Percentiles rank a stretch among this genome's conserved stretches.
These are phyloP conservation scores for Anneissia japonica DNA, from an alignment of 35 echinoderm and acorn worm genomes.

Conservation along the genomic window DNA sequence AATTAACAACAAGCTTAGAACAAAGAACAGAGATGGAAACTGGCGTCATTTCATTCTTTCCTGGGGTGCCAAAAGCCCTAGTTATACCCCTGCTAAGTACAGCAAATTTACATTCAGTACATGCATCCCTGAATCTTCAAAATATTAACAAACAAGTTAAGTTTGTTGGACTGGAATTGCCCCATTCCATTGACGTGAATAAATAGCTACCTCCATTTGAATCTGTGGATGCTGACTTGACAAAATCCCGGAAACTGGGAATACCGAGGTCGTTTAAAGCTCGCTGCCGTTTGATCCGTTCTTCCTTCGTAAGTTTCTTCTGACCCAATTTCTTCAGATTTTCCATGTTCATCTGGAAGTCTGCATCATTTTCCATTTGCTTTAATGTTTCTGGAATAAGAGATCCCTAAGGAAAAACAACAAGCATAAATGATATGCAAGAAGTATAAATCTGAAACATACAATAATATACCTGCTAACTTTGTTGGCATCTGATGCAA, in stretches of 20 bases:
- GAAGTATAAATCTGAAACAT: neutral
- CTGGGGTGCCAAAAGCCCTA: too few relatives aligned
- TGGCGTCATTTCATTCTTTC: too few relatives aligned
- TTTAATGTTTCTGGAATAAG: constrained; percentile 84
- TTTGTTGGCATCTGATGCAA: too few relatives aligned
- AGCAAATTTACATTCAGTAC: too few relatives aligned
- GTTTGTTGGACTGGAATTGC: too few relatives aligned
- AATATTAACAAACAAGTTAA: too few relatives aligned
- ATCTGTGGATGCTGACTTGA: constrained; percentile 15
- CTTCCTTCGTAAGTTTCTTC: constrained; percentile 70
- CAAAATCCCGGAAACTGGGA: constrained; percentile 68
- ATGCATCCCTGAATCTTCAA: too few relatives aligned
- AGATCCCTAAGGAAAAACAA: constrained; percentile 44
- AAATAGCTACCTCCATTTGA: constrained; percentile 8
- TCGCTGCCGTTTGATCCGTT: constrained; percentile 76
- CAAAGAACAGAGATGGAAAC: too few relatives aligned
- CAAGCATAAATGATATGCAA: neutral
- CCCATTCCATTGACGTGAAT: too few relatives aligned
- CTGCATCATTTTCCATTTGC: constrained; percentile 77
- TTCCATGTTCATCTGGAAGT: constrained; percentile 59
- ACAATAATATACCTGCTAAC: neutral
- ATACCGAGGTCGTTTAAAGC: constrained; percentile 64
- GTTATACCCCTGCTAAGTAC: too few relatives aligned
- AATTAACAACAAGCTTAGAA: too few relatives aligned
- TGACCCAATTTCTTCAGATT: constrained; percentile 75